Base-by-base conservation (phyloP, 2,797 vertebrate species). In the Neoniphon sammara region DNA sequence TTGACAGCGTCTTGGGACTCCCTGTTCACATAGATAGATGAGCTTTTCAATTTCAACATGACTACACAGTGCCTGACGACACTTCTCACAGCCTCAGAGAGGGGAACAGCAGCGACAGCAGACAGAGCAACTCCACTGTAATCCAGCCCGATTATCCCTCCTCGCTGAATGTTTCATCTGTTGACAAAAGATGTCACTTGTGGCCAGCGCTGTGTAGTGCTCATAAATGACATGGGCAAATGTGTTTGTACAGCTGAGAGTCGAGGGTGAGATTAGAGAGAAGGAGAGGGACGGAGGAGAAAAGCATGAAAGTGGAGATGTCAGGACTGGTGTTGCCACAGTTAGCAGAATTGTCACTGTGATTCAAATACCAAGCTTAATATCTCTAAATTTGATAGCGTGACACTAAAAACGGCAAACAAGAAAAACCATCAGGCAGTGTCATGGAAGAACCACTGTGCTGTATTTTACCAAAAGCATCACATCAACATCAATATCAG, bases 101-200 rank as follows among this genome's bases (percentile, higher is more conserved):
- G 57, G 59, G 64, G 66, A 46, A 78, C 77, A 53, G 50, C 49
- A 52, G 17, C 56, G 62, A 72, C 36, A 75, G 66, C 49, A 70
- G 60, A 54, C 53, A 42, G 55, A 73, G 55, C 2, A 21, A 20
- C 61, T 57, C 63, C 34, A 49, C 66, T 56, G 56, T 84, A 78
- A 81, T 78, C 72, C 54, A 7, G 55, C 54, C 67, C 60, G 64
- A 64, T 82, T 64, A 81, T 73, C 27, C 55, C 44, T n/a, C 9
- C n/a, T 54, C 60, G 34, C 77, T 84, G 56, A 82, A 88, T 78
- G 62, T 77, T 82, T 83, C 60, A 85, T 75, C 49, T 75, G 72
- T 78, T 85, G 60, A 78, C 76, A 50, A 57, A 66, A 77, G 58
- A 73, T 78, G 58, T 71, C 59, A 63, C 62, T 66, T 77, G 64